A percentile compares a stretch with the other conserved stretches of the same genome.
Conservation (phyloP, 2,113 vertebrate species). For the Embiotoca jacksoni region DNA sequence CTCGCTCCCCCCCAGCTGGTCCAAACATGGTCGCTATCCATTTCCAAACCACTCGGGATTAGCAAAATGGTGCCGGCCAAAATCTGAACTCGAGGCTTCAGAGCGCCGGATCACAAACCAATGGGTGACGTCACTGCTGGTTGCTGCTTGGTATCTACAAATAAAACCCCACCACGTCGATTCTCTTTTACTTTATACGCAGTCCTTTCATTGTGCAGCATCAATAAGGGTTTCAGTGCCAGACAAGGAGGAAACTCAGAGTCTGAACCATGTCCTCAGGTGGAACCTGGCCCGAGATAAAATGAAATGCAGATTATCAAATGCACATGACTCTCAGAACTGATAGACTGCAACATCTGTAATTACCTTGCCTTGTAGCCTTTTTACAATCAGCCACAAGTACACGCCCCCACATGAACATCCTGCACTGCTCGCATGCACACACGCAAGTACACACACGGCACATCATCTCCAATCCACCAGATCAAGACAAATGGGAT, state of each 20-base stretch:
- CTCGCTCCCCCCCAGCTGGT: no score
- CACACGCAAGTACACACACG: slow-evolving; percentile 27
- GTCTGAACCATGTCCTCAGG: slow-evolving; percentile 50
- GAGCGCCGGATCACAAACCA: no score
- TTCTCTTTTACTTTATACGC: slow-evolving; percentile 11
- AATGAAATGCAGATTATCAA: slow-evolving; percentile 63
- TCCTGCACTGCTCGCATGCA: slow-evolving; percentile 44
- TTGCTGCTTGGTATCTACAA: not conserved
- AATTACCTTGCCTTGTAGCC: slow-evolving; percentile 44
- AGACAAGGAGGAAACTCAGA: slow-evolving; percentile 48
- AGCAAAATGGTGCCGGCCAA: no score
- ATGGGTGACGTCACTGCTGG: no score
- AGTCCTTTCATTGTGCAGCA: slow-evolving; percentile 32
- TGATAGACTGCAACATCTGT: slow-evolving; percentile 53
- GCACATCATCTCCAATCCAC: slow-evolving; percentile 57
- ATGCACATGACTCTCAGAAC: slow-evolving; percentile 53
- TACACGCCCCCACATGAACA: slow-evolving; percentile 36
- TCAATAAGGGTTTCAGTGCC: slow-evolving; percentile 28
- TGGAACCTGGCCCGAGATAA: slow-evolving; percentile 60
- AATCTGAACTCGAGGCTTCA: no score
- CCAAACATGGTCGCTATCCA: no score
- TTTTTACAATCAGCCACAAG: slow-evolving; percentile 60
- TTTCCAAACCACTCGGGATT: no score
- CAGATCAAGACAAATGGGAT: slow-evolving; percentile 66
- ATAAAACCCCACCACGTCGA: not conserved